phyloP scores from a whole-genome alignment of 2,113 vertebrate genomes.

The Phylloscopus trochiloides region DNA sequence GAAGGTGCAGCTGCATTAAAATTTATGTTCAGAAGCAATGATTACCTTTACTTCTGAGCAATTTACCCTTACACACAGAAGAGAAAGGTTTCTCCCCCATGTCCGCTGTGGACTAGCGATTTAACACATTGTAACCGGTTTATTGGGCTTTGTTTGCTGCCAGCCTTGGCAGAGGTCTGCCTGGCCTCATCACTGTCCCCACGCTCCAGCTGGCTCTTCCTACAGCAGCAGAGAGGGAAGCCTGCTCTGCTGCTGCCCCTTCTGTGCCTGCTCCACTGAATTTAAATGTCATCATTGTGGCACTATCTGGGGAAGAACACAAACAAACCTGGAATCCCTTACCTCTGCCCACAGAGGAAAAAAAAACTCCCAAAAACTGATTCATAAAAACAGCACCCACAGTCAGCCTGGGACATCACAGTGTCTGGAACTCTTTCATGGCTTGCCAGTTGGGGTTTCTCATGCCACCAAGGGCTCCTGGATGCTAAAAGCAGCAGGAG shows the following conservation, averaged over 20 bases:
- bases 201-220: slow-evolving; percentile 52
- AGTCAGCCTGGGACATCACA: background rate
- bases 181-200: slow-evolving; percentile 34
- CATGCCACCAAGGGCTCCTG: background rate
- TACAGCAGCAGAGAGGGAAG: background rate
- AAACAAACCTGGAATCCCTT: slow-evolving; percentile 2
- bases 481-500: background rate
- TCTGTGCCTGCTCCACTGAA: slow-evolving; percentile 19
- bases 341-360: background rate
- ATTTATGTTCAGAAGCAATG: background rate
- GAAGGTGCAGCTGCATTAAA: background rate
- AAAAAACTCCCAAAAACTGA: background rate
- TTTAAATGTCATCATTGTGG: slow-evolving; percentile 29
- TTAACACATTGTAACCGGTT: background rate
- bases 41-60: background rate
- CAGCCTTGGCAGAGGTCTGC: slow-evolving; percentile 47
- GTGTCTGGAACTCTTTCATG: accelerated
- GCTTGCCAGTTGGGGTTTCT: background rate
- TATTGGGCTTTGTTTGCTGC: slow-evolving; percentile 17
- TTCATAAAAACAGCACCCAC: background rate
- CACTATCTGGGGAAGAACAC: background rate
- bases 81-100: background rate
- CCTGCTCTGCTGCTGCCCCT: slow-evolving; percentile 34
- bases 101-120: background rate
- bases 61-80: background rate